Evolutionary conservation across 2,113 vertebrate species (phyloP).

Genomic region (Ovis canadensis): DNA sequence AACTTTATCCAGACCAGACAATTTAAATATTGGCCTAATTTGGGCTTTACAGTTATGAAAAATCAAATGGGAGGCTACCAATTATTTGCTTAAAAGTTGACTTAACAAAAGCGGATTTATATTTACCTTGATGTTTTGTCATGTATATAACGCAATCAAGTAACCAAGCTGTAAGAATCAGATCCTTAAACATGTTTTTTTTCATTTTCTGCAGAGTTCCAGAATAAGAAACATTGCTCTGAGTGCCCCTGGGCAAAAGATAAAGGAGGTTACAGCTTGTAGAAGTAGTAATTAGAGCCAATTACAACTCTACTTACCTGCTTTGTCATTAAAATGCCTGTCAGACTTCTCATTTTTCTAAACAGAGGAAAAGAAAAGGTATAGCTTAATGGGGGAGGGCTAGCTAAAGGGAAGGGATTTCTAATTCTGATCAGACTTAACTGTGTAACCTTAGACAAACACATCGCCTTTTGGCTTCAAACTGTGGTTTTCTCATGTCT

Average conservation of each 20-base stretch:
- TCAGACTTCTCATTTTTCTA: constrained; percentile 61
- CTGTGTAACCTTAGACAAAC: constrained; percentile 37
- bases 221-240: constrained; percentile 33
- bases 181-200: constrained; percentile 44
- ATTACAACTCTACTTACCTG: constrained; percentile 66
- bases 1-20: background rate
- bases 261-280: constrained; percentile 59
- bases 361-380: constrained; percentile 46
- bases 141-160: background rate
- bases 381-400: constrained; percentile 27
- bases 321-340: constrained; percentile 70
- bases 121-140: constrained; percentile 35
- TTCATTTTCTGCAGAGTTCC: constrained; percentile 44
- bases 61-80: constrained; percentile 3
- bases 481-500: background rate
- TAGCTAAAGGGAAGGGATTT: constrained; percentile 51
- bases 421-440: constrained; percentile 38
- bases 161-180: constrained; percentile 2
- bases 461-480: constrained; percentile 18
- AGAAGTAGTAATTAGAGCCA: constrained; percentile 67
- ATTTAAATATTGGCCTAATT: constrained; percentile 7
- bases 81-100: constrained; percentile 18
- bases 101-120: constrained; percentile 29
- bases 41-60: background rate
- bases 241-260: constrained; percentile 63